A percentile compares a stretch with the other conserved stretches of the same genome.
Conservation (phyloP, 2,113 vertebrate species). For the Mixornis gularis region DNA sequence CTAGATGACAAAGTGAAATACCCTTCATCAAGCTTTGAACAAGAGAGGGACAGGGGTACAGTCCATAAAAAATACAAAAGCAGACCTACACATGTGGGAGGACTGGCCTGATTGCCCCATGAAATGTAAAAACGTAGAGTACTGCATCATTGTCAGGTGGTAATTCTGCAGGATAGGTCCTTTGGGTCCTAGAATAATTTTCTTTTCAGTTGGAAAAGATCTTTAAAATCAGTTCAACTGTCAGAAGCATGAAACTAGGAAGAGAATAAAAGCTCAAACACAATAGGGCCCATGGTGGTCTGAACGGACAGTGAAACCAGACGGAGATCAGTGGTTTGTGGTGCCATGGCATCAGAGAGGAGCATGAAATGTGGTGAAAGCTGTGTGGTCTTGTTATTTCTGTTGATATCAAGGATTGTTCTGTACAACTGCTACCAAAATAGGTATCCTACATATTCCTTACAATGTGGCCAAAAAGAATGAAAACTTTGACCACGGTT, state of each 20-base stretch:
- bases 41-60: not conserved
- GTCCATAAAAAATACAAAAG: not conserved
- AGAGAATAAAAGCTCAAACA: not conserved
- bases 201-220: not conserved
- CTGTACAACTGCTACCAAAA: not conserved
- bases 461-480: not conserved
- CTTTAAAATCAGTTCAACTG: not conserved
- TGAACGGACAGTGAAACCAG: not conserved
- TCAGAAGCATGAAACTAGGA: not conserved
- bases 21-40: not conserved
- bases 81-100: not conserved
- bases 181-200: not conserved
- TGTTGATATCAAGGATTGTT: not conserved
- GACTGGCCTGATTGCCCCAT: not conserved
- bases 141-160: not conserved
- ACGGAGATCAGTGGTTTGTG: not conserved
- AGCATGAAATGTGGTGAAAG: not conserved
- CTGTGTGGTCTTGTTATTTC: not conserved
- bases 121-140: not conserved
- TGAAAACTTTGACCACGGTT: fast-evolving
- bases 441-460: not conserved
- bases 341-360: not conserved
- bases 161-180: not conserved
- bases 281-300: not conserved
- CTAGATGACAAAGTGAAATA: not conserved